Base-by-base conservation (phyloP, 2,797 vertebrate species). In the Thaleichthys pacificus region DNA sequence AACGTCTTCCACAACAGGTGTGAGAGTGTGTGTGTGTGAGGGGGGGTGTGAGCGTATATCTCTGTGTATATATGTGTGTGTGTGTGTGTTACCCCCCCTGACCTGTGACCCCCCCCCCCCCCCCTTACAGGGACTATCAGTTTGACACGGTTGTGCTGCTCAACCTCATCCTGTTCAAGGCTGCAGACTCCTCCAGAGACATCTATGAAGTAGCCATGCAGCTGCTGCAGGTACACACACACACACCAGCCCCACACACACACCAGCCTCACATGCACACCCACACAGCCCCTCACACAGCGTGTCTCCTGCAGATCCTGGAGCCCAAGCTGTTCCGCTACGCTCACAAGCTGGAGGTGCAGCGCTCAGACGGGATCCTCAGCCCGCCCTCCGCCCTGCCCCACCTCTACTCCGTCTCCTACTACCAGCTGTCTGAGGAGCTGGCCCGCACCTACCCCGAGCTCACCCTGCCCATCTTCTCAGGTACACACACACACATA, bases 311-410 rank as follows among this genome's bases (percentile, higher is more conserved):
- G 0, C 47, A 99, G 98, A 98, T 99, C 82, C 88, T 99, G 92
- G 98, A 99, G 89, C 96, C 97, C 71, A 99, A 99, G 91, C 95
- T 99, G 91, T 99, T 99, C 89, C 96, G 97, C 87, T 99, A 99
- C 0, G 96, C 98, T 82, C 97, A 99, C 89, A 99, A 98, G 87
- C 74, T 99, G 92, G 98, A 99, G 89, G 96, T 98, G 89, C 96
- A 96, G 88, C 93, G 96, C 81, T 90, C 91, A 0, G 97, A 99
- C 61, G 96, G 97, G 0, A 93, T 97, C 71, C 88, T 99, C 89
- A 94, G 95, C 69, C 96, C 95, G 70, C 95, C 96, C 61, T 97
- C 96, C 3, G 94, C 95, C 11, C 91, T 99, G 80, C 97, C 98
- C 0, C 97, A 98, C 77, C 93, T 99, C 28, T 99, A 99, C 87